Percentiles rank a stretch among this genome's conserved stretches.
phyloP scores from a whole-genome alignment of 2,888 invertebrate species.

The Noctua comes region DNA sequence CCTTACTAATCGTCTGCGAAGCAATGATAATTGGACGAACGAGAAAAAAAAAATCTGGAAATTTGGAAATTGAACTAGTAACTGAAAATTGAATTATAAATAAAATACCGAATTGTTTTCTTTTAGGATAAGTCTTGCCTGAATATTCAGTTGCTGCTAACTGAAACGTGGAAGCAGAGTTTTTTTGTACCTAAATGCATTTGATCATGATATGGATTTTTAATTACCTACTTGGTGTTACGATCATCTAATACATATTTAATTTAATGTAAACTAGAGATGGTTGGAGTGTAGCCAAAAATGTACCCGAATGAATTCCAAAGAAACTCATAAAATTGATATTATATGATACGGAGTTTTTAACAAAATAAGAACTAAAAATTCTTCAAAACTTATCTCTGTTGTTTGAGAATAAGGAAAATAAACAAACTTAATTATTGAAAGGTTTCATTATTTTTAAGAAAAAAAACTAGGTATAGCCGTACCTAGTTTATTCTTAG shows the following conservation, averaged over 20 bases:
- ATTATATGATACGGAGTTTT: background rate
- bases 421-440: conserved; percentile 12
- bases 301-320: background rate
- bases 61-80: too few species aligned
- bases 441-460: background rate
- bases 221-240: background rate
- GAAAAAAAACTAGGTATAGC: background rate
- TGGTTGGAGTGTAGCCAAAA: conserved; percentile 19
- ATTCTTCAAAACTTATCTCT: background rate
- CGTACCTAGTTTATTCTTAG: background rate
- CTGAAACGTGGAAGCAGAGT: background rate
- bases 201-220: background rate
- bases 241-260: conserved; percentile 9
- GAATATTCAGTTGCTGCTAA: background rate
- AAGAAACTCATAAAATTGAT: background rate
- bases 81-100: too few species aligned
- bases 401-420: conserved; percentile 4
- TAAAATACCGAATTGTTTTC: background rate
- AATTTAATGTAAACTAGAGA: background rate
- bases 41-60: too few species aligned
- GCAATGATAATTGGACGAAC: too few species aligned
- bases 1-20: background rate
- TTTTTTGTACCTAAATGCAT: background rate
- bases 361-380: background rate
- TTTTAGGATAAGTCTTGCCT: background rate